Conservation (phyloP, 2,888 invertebrate genomes). For the Panzeria rudis region DNA sequence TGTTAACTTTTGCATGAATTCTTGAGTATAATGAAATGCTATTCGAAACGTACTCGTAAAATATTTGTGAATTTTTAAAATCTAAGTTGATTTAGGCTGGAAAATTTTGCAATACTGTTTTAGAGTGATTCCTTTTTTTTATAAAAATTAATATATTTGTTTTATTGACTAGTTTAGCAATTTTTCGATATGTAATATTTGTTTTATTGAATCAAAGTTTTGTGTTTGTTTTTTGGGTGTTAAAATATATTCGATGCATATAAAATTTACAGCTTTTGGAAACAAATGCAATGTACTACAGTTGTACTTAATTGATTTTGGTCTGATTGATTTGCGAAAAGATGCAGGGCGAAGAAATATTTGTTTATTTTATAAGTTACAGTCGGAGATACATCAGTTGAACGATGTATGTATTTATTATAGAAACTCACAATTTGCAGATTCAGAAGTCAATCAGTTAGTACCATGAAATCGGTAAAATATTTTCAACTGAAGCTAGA, state of each 20-base stretch:
- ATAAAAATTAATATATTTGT: neutral
- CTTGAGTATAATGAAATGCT: neutral
- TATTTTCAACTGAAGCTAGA: too few relatives aligned
- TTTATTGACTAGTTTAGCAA: too few relatives aligned
- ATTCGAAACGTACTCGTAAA: neutral
- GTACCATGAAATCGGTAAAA: too few relatives aligned
- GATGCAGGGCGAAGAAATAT: neutral
- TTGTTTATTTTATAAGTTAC: neutral
- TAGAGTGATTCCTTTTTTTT: neutral
- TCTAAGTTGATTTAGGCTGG: neutral
- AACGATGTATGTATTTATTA: too few relatives aligned
- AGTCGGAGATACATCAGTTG: too few relatives aligned
- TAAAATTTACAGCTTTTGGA: neutral
- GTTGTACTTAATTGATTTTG: conserved; percentile 28
- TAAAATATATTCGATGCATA: neutral
- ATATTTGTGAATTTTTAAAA: neutral
- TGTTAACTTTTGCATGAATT: neutral
- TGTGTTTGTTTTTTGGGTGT: neutral
- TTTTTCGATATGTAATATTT: conserved; percentile 1
- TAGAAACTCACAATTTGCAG: too few relatives aligned
- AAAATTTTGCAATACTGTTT: neutral
- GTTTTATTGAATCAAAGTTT: conserved; percentile 13
- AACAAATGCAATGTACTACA: neutral
- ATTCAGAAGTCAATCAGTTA: too few relatives aligned
- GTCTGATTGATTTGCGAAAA: conserved; percentile 22